Evolutionary conservation across 2,797 vertebrate species (phyloP), one percentile per base, ranked within the genome.

Genomic region (Lagocephalus sceleratus): DNA sequence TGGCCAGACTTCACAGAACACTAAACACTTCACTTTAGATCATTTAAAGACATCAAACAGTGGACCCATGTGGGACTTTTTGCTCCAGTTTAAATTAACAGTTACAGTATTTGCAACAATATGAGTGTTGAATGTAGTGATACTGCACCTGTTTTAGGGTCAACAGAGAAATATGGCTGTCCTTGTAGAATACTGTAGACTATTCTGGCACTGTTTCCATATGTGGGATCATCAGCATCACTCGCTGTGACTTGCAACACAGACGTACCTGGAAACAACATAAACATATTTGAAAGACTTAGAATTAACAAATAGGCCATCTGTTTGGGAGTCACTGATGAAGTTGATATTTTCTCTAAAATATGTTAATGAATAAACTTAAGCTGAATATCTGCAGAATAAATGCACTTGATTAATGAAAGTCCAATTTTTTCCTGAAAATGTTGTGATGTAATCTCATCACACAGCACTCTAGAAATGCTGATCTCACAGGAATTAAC

Each of bases 101-200:
- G 20, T 45, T 45, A 22, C 20, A 6, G 7, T n/a, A 23, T 15
- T n/a, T 16, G 45, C 15, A 16, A 8, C 21, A 7, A 7, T 40
- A 5, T 40, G 16, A 17, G 39, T 22, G 19, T 16, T 8, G 57
- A 64, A 39, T 23, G 59, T 51, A 52, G 20, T 42, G 10, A 51
- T 40, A 51, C 42, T 48, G 1, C 40, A 98, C 97, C 97, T 89
- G 95, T 97, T 92, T 98, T 98, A 49, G 97, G 96, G 77, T 99
- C 97, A 48, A 99, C 94, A 0, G 97, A 99, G 87, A 99, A 99
- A 85, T 99, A 99, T 61, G 97, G 97, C 81, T 99, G 97, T 83
- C 97, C 97, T 81, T 98, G 94, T 49, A 99, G 93, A 80, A 99
- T 97, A 53, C 97, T 98, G 86, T 99, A 99, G 48, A 99, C 95